Conservation (phyloP, 2,888 invertebrate species). For the Cantharis rustica region DNA sequence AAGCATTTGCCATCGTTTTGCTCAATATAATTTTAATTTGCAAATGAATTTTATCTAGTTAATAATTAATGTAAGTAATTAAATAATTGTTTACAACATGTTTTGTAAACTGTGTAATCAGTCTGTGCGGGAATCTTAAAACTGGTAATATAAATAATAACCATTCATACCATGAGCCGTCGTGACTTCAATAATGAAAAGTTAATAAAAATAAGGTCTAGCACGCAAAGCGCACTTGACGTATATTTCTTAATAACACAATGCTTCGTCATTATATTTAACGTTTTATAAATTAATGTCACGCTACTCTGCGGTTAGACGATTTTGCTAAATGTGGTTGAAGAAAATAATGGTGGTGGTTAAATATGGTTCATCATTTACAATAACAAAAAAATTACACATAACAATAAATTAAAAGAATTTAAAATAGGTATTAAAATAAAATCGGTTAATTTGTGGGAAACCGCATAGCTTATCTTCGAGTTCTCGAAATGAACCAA, state of each 20-base stretch:
- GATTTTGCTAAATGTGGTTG: conserved; percentile 23
- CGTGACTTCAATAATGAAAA: conserved; percentile 34
- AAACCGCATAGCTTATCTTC: background rate
- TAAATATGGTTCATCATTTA: background rate
- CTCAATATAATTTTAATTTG: conserved; percentile 3
- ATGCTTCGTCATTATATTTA: conserved; percentile 16
- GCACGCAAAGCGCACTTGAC: conserved; percentile 32
- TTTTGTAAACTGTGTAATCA: conserved; percentile 27
- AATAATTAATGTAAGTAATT: conserved; percentile 33
- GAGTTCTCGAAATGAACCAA: background rate
- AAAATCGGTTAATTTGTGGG: conserved; percentile 1
- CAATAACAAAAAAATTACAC: background rate
- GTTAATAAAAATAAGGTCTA: conserved; percentile 23
- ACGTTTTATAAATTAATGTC: conserved; percentile 23
- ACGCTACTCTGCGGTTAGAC: conserved; percentile 22
- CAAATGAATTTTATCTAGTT: conserved; percentile 27
- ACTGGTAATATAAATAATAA: conserved; percentile 24
- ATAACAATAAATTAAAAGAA: background rate
- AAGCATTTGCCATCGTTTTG: background rate
- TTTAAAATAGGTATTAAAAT: background rate
- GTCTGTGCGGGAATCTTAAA: conserved; percentile 25
- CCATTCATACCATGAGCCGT: conserved; percentile 25
- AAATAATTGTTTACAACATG: conserved; percentile 37
- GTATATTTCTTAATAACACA: conserved; percentile 32
- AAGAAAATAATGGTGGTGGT: conserved; percentile 5